These are phyloP conservation scores for Caenorhabditis becei DNA, from an alignment of 2,888 invertebrate genomes.

Conservation along the genomic window DNA sequence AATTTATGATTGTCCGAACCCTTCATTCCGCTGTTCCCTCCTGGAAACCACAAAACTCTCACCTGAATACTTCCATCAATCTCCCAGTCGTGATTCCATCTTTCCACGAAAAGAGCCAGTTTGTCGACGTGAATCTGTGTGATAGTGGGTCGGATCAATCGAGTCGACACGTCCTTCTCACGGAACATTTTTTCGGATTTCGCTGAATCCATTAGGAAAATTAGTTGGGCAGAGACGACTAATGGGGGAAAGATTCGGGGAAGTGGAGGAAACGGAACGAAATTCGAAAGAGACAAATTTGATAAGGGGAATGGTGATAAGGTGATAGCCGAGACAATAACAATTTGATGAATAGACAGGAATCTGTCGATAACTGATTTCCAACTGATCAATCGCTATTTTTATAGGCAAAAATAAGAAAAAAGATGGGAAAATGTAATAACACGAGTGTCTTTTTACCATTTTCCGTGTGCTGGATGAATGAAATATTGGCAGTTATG, in stretches of 20 bases:
- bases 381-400: background rate
- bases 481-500: slow-evolving; percentile 7
- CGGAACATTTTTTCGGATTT: slow-evolving; percentile 64
- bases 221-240: slow-evolving; percentile 1
- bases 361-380: too few relatives aligned
- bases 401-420: background rate
- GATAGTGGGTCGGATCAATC: slow-evolving; percentile 76
- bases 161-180: slow-evolving; percentile 79
- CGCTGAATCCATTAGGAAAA: slow-evolving; percentile 21
- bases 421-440: background rate
- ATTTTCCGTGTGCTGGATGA: background rate
- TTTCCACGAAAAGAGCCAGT: slow-evolving; percentile 66
- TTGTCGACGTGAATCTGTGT: slow-evolving; percentile 72
- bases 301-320: slow-evolving; percentile 32
- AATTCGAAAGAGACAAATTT: slow-evolving; percentile 4
- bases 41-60: background rate
- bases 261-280: slow-evolving; percentile 21
- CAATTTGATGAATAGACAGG: background rate
- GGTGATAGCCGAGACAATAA: slow-evolving; percentile 28
- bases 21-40: too few relatives aligned
- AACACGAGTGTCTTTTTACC: background rate
- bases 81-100: slow-evolving; percentile 79
- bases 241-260: slow-evolving; percentile 17
- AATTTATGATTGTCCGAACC: too few relatives aligned
- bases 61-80: slow-evolving; percentile 74